Conservation (phyloP, 2,113 vertebrate genomes). For the Azemiops feae region DNA sequence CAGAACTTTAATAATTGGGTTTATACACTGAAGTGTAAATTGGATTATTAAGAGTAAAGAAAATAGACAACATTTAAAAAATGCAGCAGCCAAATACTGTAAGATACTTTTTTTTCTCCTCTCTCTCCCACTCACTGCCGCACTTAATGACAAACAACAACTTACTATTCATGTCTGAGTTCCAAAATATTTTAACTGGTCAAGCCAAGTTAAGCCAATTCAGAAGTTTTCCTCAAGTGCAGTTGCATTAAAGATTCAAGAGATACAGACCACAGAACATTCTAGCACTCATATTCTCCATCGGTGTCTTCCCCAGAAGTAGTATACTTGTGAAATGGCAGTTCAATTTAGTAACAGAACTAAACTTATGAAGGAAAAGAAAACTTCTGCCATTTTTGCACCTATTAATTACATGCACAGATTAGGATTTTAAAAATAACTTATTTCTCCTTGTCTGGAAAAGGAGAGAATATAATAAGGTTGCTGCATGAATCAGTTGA, state of each 20-base stretch:
- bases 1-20: not conserved
- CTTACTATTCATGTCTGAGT: not conserved
- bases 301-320: not conserved
- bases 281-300: not conserved
- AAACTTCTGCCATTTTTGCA: too few relatives aligned
- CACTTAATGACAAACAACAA: not conserved
- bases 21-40: not conserved
- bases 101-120: not conserved
- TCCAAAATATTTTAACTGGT: not conserved
- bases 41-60: not conserved
- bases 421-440: too few relatives aligned
- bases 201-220: not conserved
- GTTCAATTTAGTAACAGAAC: not conserved
- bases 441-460: not conserved
- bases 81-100: not conserved
- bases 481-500: not conserved
- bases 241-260: not conserved
- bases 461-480: slow-evolving; percentile 15
- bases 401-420: not conserved
- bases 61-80: too few relatives aligned
- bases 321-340: not conserved
- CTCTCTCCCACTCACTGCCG: not conserved
- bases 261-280: not conserved
- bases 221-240: not conserved
- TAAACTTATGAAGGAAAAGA: not conserved